A percentile compares a stretch with the other conserved stretches of the same genome.
Evolutionary conservation across 2,888 invertebrate genomes (phyloP).

Genomic region (Aleiodes leptofemur): DNA sequence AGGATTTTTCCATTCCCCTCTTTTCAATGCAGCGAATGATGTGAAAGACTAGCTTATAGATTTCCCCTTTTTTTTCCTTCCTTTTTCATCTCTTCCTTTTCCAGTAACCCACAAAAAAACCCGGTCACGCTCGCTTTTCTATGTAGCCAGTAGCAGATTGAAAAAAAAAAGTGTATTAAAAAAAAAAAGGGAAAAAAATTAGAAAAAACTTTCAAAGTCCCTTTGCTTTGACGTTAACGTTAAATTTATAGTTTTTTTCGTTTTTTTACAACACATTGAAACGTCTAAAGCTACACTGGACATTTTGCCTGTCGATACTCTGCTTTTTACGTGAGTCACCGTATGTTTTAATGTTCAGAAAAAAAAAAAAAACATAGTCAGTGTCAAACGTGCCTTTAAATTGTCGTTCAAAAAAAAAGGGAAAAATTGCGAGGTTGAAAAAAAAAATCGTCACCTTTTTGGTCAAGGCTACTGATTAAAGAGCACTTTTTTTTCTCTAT

Average conservation of each 20-base stretch:
- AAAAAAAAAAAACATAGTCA: too few species aligned
- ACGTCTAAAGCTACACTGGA: not conserved
- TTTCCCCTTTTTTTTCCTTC: not conserved
- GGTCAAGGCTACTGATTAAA: conserved; percentile 32
- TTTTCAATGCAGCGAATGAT: not conserved
- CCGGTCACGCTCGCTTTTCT: conserved; percentile 12
- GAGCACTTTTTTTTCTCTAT: conserved; percentile 4
- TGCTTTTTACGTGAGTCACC: too few species aligned
- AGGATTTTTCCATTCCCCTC: not conserved
- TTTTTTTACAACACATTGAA: not conserved
- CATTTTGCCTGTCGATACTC: not conserved
- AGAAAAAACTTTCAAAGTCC: conserved; percentile 13
- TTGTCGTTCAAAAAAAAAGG: not conserved
- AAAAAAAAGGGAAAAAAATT: not conserved
- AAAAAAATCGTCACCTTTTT: not conserved
- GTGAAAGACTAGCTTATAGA: not conserved
- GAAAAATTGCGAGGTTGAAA: not conserved
- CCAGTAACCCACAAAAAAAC: conserved; percentile 19
- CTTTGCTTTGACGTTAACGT: not conserved
- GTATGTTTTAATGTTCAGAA: too few species aligned
- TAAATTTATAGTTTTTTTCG: not conserved
- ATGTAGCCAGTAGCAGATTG: conserved; percentile 24
- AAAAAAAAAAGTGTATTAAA: conserved; percentile 1
- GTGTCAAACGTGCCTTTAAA: not conserved
- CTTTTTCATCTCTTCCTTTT: not conserved